Evolutionary conservation across 2,888 invertebrate genomes (phyloP).

Genomic region (Pseudanteris insignis): DNA sequence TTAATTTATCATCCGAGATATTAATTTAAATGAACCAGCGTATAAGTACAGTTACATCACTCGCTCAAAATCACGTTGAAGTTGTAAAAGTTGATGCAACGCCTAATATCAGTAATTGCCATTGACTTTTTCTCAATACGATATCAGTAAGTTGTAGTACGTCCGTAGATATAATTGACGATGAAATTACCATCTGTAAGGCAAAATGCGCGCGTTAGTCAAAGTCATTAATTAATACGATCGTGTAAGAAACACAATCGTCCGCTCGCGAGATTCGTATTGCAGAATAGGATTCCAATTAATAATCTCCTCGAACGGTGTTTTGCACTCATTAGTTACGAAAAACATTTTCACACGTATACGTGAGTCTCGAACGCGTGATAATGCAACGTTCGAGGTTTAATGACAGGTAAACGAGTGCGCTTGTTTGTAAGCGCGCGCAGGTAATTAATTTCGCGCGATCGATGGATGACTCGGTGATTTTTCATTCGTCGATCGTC

Average conservation of each 20-base stretch:
- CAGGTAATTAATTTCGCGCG: slow-evolving; percentile 59
- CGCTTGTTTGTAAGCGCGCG: slow-evolving; percentile 58
- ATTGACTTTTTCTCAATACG: no score
- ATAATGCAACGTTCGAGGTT: slow-evolving; percentile 53
- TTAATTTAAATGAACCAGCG: no score
- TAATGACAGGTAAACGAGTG: slow-evolving; percentile 59
- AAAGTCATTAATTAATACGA: slow-evolving; percentile 13
- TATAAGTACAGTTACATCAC: no score
- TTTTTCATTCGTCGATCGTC: slow-evolving; percentile 1
- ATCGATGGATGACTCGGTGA: slow-evolving; percentile 18
- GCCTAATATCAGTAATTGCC: no score
- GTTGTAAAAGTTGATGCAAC: no score
- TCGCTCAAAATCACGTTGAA: no score
- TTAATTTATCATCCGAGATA: no score
- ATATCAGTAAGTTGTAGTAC: no score
- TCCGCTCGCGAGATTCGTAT: neutral
- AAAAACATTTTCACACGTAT: slow-evolving; percentile 46
- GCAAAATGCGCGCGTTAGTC: no score
- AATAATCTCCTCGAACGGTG: slow-evolving; percentile 18
- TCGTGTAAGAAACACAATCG: neutral
- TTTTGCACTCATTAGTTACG: slow-evolving; percentile 33
- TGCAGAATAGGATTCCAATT: slow-evolving; percentile 7
- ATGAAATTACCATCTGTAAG: no score
- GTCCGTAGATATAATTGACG: no score
- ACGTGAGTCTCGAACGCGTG: slow-evolving; percentile 53